A percentile compares a stretch with the other conserved stretches of the same genome.
These are phyloP conservation scores for Pimephales promelas DNA, from an alignment of 2,113 vertebrate species.

Conservation along the genomic window DNA sequence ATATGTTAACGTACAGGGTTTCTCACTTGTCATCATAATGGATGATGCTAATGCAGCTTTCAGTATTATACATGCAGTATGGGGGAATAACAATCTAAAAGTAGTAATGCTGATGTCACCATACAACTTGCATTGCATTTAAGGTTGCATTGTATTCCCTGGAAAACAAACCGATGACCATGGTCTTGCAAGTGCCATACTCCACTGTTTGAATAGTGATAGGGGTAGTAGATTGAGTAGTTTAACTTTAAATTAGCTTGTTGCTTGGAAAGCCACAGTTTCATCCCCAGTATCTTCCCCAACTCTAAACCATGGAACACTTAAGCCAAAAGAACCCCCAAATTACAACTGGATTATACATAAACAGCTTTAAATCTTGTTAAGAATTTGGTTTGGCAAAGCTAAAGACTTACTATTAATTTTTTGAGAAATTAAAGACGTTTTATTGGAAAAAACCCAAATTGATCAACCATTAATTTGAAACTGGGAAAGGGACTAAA, in stretches of 20 bases:
- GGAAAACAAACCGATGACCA: not conserved
- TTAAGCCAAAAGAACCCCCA: not conserved
- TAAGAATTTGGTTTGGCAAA: not conserved
- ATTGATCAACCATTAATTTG: not conserved
- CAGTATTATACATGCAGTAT: not conserved
- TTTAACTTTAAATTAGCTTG: not conserved
- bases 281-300: not conserved
- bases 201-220: not conserved
- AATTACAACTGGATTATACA: not conserved
- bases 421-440: not conserved
- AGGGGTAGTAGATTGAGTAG: not conserved
- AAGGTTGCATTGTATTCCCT: not conserved
- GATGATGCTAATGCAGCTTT: conserved; percentile 4
- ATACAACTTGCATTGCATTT: not conserved
- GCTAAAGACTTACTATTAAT: too few species aligned
- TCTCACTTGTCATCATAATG: conserved; percentile 3
- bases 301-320: not conserved
- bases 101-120: too few species aligned
- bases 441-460: not conserved
- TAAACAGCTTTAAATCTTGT: not conserved
- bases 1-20: not conserved
- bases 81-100: not conserved
- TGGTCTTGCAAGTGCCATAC: not conserved
- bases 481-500: not conserved
- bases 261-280: not conserved